Evolutionary conservation across 2,797 vertebrate genomes (phyloP), one percentile per base, ranked within the genome.

Genomic region (Dipus sagitta): DNA sequence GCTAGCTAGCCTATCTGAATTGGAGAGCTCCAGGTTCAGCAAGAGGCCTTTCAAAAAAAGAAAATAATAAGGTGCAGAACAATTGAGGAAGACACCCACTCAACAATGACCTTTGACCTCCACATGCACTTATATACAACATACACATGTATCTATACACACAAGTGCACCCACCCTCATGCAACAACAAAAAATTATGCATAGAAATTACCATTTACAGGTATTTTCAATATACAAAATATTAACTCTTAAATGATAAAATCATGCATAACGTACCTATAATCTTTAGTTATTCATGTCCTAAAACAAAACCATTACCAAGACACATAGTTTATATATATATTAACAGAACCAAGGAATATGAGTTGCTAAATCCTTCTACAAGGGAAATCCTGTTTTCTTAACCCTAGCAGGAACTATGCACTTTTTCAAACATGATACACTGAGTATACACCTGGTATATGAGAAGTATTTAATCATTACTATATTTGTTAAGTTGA

Each of bases 181-280:
- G 47, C 47, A 47, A 47, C 47, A 9, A 47, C 47, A 47, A 47
- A 47, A 47, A 58, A 42, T 72, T 83, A 58, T 3, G 34, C 14
- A 92, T 1, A 84, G 17, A 81, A 67, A 86, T 75, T 86, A 91
- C 2, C 9, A 8, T 70, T 89, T 23, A 85, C 2, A 84, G 12
- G 30, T 54, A 64, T 54, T 92, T 84, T 82, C 47, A 87, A 65
- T 76, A 42, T 81, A 64, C 17, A 81, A 87, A 58, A 82, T 52
- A 90, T 58, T 68, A 93, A 42, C 32, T 91, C 62, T 93, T 86
- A 90, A 54, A 74, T 24, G 62, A 90, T 13, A 75, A 90, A 79
- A 7, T 72, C 11, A 47, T 75, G 38, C 42, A 92, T 6, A 42
- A 52, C 13, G 9, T 47, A 47, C 47, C 58, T 79, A 79, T 86